Percentiles rank a stretch among this genome's conserved stretches.
These are phyloP conservation scores for Drosophila putrida DNA, from an alignment of 2,888 invertebrate species.

Conservation along the genomic window DNA sequence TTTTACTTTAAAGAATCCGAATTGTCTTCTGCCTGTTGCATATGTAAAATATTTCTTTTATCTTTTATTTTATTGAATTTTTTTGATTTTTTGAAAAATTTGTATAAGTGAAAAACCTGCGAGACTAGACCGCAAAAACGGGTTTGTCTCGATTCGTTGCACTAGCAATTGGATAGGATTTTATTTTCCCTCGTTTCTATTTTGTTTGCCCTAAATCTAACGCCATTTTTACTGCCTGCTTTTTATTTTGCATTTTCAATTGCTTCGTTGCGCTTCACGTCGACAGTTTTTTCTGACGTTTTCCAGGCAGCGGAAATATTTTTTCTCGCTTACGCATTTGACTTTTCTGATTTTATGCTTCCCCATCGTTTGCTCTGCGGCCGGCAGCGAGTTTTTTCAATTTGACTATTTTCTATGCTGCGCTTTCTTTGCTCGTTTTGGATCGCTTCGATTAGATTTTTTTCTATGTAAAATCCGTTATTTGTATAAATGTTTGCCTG, in stretches of 20 bases:
- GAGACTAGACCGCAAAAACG: constrained; percentile 68
- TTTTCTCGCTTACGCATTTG: constrained; percentile 64
- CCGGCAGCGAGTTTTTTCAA: constrained; percentile 46
- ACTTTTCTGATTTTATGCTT: constrained; percentile 59
- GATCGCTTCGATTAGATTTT: constrained; percentile 76
- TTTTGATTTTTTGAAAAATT: too few relatives aligned
- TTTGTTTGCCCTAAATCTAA: constrained; percentile 75
- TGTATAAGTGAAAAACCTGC: constrained; percentile 45
- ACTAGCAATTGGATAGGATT: constrained; percentile 45
- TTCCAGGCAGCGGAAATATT: constrained; percentile 62
- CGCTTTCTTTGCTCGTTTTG: constrained; percentile 53
- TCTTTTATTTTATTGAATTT: neutral
- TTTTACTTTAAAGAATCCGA: constrained; percentile 1
- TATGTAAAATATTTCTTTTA: neutral
- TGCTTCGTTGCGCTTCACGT: constrained; percentile 49
- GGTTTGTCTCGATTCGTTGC: constrained; percentile 53
- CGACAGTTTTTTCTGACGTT: constrained; percentile 50
- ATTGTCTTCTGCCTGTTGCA: constrained; percentile 44
- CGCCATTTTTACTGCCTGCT: constrained; percentile 58
- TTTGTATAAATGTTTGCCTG: constrained; percentile 65
- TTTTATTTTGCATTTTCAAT: constrained; percentile 75
- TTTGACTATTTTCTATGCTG: constrained; percentile 50
- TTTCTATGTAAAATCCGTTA: constrained; percentile 53
- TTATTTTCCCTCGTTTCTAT: constrained; percentile 49
- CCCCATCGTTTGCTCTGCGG: constrained; percentile 22